Base-by-base conservation (phyloP, 2,113 vertebrate species). In the Nettapus auritus region DNA sequence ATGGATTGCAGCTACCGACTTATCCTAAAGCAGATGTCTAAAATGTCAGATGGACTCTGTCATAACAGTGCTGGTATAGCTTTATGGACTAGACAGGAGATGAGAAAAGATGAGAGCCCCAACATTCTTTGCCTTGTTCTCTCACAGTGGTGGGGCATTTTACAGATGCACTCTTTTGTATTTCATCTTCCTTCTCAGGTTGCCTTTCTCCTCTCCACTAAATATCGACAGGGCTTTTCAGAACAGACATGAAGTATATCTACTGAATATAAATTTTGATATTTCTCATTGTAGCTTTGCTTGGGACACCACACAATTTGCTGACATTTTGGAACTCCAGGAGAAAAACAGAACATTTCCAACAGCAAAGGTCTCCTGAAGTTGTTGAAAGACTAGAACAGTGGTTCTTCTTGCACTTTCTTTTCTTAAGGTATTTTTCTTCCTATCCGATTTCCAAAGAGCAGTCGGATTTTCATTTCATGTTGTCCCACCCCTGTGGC, bases 401-500 rank as follows among this genome's bases (percentile, higher is more conserved):
- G 20, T 80, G 38, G 55, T 90, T 23, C 4, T 46, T 92, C 64
- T 88, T 88, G 34, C 33, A 33, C 17, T 81, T 89, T 64, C 28
- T 95, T 86, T 92, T 86, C 28, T 67, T 64, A 52, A 94, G 83
- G 73, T 88, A 63, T 88, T 93, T 92, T 92, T 71, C 11, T 11
- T 86, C 53, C 77, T 86, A 63, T 88, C 22, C 84, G 17, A 42
- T 95, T 82, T 94, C 70, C 36, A 57, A 89, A 76, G 59, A 50
- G 11, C 19, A 85, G 18, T 53, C 67, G 79, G 57, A 82, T 85
- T 88, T 95, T 93, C 28, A 57, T 86, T 95, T 91, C 67, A 36
- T 5, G 5, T 63, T 73, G n/a, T 69, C 57, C 91, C 28, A 64
- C 18, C 34, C 38, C 26, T 68, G 48, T 86, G 81, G 38, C 44